phyloP scores from a whole-genome alignment of 2,113 vertebrate genomes.

The Ramphastos sulfuratus region DNA sequence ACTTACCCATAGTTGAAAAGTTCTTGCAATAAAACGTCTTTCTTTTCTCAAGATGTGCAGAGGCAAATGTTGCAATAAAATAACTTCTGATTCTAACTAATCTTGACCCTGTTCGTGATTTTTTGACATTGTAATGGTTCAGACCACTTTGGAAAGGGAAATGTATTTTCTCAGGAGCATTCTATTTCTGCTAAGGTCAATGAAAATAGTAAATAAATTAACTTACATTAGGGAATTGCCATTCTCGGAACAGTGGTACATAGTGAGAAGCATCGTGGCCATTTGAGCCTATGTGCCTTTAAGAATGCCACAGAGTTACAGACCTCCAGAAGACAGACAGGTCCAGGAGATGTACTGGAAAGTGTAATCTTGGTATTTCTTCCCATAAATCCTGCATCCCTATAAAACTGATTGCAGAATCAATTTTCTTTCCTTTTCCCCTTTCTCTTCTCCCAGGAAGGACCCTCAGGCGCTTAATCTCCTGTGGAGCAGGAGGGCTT shows the following conservation, averaged over 20 bases:
- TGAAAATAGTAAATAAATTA: slow-evolving; percentile 20
- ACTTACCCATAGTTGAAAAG: neutral
- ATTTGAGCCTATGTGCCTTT: no score
- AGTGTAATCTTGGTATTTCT: no score
- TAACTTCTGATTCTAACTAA: neutral
- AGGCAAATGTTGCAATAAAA: neutral
- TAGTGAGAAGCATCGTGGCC: neutral
- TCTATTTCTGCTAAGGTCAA: neutral
- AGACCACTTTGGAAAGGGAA: neutral
- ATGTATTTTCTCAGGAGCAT: neutral
- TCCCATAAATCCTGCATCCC: no score
- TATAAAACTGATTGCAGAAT: no score
- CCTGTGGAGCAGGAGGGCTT: no score
- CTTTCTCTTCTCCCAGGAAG: no score
- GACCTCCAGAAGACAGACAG: no score
- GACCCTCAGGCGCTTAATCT: no score
- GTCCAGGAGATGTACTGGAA: no score
- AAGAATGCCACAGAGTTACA: no score
- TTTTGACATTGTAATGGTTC: neutral
- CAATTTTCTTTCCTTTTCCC: no score
- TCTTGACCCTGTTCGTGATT: neutral
- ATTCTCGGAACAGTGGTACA: neutral
- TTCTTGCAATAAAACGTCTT: neutral
- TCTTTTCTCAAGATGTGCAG: neutral
- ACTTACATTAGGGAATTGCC: neutral